Evolutionary conservation across 2,113 vertebrate genomes (phyloP), one percentile per base, ranked within the genome.

Genomic region (Alligator mississippiensis): DNA sequence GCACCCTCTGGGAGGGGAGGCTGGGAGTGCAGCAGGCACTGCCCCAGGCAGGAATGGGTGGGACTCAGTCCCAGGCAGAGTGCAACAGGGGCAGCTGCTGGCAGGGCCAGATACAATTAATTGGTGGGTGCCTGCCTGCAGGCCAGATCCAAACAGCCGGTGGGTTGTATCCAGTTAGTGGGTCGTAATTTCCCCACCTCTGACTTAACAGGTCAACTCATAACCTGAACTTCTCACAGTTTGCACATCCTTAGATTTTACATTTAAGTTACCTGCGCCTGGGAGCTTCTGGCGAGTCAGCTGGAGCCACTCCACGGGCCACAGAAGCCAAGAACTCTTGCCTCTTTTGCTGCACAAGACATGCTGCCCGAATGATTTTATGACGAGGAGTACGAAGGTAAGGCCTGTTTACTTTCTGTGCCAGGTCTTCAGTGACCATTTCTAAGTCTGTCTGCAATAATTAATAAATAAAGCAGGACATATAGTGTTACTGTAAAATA

Each of bases 341-440:
- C 47, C 99, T 98, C 97, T 99, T 99, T 96, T 99, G 99, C 95
- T 99, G 99, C 17, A 99, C 99, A 1, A 99, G 98, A 90, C 99
- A 99, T 1, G 99, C 99, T 0, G 99, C 99, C 11, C 99, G 99
- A 91, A 99, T 99, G 88, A 99, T 99, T 95, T 99, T 99, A 96
- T 99, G 99, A 75, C 99, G 99, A 16, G 99, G 99, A 1, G 99
- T 99, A 92, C 99, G 98, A 90, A 99, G 98, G 95, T 99, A 99
- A 97, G 99, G 99, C 97, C 99, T 98, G 97, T 99, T 99, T 61
- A 99, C 99, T 97, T 99, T 99, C 96, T 99, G 99, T 64, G 99
- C 99, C 81, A 99, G 98, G 96, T 99, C 99, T 95, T 99, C 99
- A 11, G 99, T 99, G 89, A 99, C 99, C 99, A 99, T 99, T 98